Base-by-base conservation (phyloP, 2,113 vertebrate species). In the Mus pahari region DNA sequence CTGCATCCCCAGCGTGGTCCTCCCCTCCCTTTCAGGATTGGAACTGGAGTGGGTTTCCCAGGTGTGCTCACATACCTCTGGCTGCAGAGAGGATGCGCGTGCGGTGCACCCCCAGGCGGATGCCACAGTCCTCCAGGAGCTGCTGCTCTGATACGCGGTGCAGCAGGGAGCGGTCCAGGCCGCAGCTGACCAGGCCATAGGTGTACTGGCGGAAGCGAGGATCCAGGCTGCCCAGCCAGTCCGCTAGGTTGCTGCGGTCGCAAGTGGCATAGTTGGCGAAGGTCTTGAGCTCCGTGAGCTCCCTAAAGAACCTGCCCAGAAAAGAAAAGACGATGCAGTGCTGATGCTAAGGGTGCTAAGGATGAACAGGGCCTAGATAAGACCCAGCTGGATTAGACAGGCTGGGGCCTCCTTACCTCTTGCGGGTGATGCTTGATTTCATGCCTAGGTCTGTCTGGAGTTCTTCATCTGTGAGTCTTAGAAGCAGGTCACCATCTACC, bases 181-280 rank as follows among this genome's bases (percentile, higher is more conserved):
- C 99, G 0, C 99, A 99, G 53, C 99, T 99, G 77, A 99, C 99
- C 97, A 99, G 98, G 95, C 99, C 98, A 0, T 99, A 99, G 0
- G 99, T 99, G 98, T 99, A 99, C 98, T 99, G 99, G 13, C 99
- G 99, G 86, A 99, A 99, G 68, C 97, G 98, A 62, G 99, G 99
- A 97, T 99, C 99, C 71, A 99, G 98, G 79, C 98, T 91, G 0
- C 98, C 99, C 95, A 99, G 98, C 99, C 99, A 99, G 98, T 99
- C 99, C 0, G 99, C 99, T 98, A 99, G 98, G 97, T 99, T 99
- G 98, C 99, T 99, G 79, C 98, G 99, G 98, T 99, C 99, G 0
- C 99, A 99, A 0, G 99, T 99, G 48, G 99, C 99, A 86, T 99
- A 99, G 98, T 99, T 99, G 74, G 99, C 99, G 0, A 99, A 99